phyloP scores from a whole-genome alignment of 2,797 vertebrate species.

The Darevskia nairensis region DNA sequence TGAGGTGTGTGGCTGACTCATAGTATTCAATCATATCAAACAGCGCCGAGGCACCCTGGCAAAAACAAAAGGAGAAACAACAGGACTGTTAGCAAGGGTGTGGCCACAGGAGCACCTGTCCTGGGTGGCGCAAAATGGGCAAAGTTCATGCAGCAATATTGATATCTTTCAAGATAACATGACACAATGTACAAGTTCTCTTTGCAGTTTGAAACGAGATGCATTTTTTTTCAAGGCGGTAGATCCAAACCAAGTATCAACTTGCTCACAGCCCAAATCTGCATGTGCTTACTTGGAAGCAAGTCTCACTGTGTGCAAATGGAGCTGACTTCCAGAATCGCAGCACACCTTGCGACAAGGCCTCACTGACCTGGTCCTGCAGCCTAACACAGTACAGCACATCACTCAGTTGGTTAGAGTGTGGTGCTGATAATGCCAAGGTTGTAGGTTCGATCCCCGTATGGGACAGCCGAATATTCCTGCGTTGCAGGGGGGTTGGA shows the following conservation, averaged over 20 bases:
- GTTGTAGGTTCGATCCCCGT: too few relatives aligned
- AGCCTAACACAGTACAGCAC: not conserved
- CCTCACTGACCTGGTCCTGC: not conserved
- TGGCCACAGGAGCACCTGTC: not conserved
- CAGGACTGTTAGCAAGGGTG: not conserved
- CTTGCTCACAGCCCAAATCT: not conserved
- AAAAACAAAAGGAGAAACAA: not conserved
- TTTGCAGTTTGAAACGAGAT: not conserved
- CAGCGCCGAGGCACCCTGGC: conserved; percentile 90
- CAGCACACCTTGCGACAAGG: not conserved
- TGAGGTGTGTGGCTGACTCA: conserved; percentile 95
- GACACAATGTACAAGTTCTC: not conserved
- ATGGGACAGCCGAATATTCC: too few relatives aligned
- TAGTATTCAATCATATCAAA: conserved; percentile 99
- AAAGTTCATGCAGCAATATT: too few relatives aligned
- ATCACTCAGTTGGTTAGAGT: too few relatives aligned
- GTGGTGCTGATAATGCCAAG: too few relatives aligned
- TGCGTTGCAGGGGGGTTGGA: too few relatives aligned
- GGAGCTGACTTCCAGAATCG: too few relatives aligned
- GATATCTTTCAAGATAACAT: too few relatives aligned
- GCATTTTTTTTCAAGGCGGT: not conserved
- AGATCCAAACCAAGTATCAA: not conserved
- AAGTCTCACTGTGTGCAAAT: too few relatives aligned
- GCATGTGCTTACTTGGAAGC: too few relatives aligned
- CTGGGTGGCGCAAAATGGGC: not conserved